Base-by-base conservation (phyloP, 2,888 invertebrate genomes). In the Laothoe populi region DNA sequence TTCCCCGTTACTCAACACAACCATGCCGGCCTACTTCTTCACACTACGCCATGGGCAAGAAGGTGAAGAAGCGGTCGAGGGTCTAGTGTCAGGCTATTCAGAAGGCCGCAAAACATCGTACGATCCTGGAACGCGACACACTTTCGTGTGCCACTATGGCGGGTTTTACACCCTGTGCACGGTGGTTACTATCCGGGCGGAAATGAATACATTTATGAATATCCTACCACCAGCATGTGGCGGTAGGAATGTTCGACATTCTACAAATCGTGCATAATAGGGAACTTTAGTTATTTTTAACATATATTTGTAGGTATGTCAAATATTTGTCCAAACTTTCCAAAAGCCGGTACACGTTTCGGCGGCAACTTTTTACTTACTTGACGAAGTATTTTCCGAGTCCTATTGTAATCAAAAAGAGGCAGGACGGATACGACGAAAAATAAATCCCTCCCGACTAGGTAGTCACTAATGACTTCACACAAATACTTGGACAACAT, bases 401-500 rank as follows among this genome's bases (percentile, higher is more conserved):
- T 62, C 57, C 60, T 16, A 63, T 61, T 59, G 64, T 65, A 62
- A 68, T 67, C 64, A 61, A 57, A 62, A 65, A 64, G 60, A 62
- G 66, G 64, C 64, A 63, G 63, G 67, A 68, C 67, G 64, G 67
- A 72, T 66, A 65, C 61, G 31, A 60, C 42, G 63, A 42, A 72
- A 76, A 76, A 78, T 72, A 66, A 77, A 73, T 70, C 71, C 67
- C 60, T 69, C 71, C 70, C 75, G 74, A 74, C 74, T 73, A 78
- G 77, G 75, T 71, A 72, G 73, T 72, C 65, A 75, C 78, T 82
- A 83, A 84, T 82, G 78, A 80, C 77, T 74, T 77, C 76, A 76
- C 74, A 82, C 78, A 78, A 82, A 83, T 78, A 82, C 77, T 75
- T 73, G 73, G 77, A 78, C 78, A 81, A 75, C 74, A 78, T 79